Base-by-base conservation (phyloP, 2,888 invertebrate genomes). In the Eristalis tenax region DNA sequence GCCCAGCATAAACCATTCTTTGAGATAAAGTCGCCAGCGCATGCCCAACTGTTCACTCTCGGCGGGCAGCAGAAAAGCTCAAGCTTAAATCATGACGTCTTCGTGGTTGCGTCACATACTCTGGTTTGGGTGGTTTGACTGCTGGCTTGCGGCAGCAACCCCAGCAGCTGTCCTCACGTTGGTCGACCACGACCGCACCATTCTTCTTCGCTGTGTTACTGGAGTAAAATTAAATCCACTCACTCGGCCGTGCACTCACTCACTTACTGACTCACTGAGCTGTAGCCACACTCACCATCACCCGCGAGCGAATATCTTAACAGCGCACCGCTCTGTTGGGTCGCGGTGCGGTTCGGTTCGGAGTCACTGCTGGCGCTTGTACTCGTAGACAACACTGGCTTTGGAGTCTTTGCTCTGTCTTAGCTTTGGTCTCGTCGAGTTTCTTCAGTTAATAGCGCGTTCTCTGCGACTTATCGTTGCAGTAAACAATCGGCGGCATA, bases 401-500 rank as follows among this genome's bases (percentile, higher is more conserved):
- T 76, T 50, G 38, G 75, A 40, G 70, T 80, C 83, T 77, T 63
- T 76, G 70, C 66, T 77, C 83, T 61, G 77, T 78, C 50, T 83
- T 76, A 59, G 74, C 63, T 73, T 81, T 81, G 66, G 68, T 80
- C 61, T 78, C 38, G 71, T 43, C 79, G 70, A 71, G 69, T 70
- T 88, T 88, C 43, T 75, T 68, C 79, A 88, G 88, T 90, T 89
- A 89, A 89, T 89, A 89, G 88, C 89, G 89, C 90, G 89, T 89
- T 90, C 89, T 90, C 71, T 86, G 89, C 83, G 87, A 90, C 89
- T 90, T 89, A 88, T 89, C 89, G 88, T 86, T 88, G 90, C 90
- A 90, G 89, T 90, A 89, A 90, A 90, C 90, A 89, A 89, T 89
- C 88, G 89, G 89, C 90, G 89, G 89, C 89, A 89, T 89, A 90